Evolutionary conservation across 2,113 vertebrate species (phyloP).

Genomic region (Prietella phreatophila): DNA sequence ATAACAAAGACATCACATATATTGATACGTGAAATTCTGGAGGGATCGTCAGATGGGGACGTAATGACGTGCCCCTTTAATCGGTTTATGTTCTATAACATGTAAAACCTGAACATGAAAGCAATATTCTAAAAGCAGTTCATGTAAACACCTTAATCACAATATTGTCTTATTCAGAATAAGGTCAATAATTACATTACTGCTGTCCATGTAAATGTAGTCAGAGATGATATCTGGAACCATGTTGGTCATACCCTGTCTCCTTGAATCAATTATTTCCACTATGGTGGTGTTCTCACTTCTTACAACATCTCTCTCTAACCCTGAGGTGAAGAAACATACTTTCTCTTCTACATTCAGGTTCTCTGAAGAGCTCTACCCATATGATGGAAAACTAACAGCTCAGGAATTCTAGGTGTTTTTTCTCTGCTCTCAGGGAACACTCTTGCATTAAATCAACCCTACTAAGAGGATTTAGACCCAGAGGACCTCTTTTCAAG

Average conservation of each 20-base stretch:
- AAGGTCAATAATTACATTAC: too few relatives aligned
- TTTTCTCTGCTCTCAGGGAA: neutral
- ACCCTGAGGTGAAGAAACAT: constrained; percentile 5
- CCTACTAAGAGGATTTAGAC: neutral
- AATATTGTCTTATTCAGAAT: too few relatives aligned
- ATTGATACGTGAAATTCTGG: too few relatives aligned
- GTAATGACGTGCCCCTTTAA: too few relatives aligned
- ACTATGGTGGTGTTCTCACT: neutral
- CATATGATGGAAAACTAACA: neutral
- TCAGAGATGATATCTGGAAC: neutral
- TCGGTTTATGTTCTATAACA: too few relatives aligned
- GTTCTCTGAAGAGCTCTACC: neutral
- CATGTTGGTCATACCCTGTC: neutral
- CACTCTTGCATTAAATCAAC: constrained; percentile 5
- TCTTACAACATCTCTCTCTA: neutral
- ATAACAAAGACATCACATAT: too few relatives aligned
- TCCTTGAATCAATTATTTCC: constrained; percentile 23
- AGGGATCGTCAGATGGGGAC: too few relatives aligned
- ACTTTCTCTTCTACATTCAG: neutral
- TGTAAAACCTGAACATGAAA: too few relatives aligned
- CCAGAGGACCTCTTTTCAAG: neutral
- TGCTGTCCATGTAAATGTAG: too few relatives aligned
- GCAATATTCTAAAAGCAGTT: too few relatives aligned
- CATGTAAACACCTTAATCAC: too few relatives aligned
- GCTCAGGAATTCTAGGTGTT: neutral